These are phyloP conservation scores for Phalacrocorax pelagicus DNA, from an alignment of 2,113 vertebrate species.

Conservation along the genomic window DNA sequence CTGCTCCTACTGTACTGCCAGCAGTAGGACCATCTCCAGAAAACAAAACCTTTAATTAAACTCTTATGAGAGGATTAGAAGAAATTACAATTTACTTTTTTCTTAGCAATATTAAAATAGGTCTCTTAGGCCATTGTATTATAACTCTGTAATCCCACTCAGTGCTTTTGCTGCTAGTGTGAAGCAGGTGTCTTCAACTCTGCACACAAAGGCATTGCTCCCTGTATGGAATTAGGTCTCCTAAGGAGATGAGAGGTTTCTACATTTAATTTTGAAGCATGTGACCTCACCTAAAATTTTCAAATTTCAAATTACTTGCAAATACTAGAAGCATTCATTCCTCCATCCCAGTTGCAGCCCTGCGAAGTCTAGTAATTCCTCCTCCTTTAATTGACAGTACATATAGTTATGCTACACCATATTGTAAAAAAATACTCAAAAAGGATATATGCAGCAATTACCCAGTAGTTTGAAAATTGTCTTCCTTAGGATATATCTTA, in stretches of 20 bases:
- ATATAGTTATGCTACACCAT: neutral
- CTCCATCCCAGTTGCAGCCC: neutral
- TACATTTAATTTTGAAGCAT: neutral
- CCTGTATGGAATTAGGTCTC: neutral
- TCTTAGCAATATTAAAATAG: neutral
- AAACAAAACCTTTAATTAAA: conserved; percentile 26
- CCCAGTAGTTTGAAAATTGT: neutral
- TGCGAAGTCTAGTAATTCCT: neutral
- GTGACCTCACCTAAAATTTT: neutral
- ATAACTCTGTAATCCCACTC: neutral
- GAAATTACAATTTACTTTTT: neutral
- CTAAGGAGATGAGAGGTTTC: neutral
- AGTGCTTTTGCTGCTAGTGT: neutral
- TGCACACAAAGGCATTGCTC: neutral
- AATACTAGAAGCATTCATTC: neutral
- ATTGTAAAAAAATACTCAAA: neutral
- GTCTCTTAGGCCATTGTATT: neutral
- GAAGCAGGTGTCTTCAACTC: neutral
- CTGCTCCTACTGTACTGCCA: neutral
- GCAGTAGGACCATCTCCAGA: neutral
- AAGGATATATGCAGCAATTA: neutral
- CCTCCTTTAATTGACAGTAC: neutral
- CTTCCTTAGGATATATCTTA: neutral
- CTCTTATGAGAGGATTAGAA: neutral
- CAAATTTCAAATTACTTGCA: neutral